Conservation (phyloP, 35 echinoderm and acorn worm species). For the Hemicentrotus pulcherrimus region DNA sequence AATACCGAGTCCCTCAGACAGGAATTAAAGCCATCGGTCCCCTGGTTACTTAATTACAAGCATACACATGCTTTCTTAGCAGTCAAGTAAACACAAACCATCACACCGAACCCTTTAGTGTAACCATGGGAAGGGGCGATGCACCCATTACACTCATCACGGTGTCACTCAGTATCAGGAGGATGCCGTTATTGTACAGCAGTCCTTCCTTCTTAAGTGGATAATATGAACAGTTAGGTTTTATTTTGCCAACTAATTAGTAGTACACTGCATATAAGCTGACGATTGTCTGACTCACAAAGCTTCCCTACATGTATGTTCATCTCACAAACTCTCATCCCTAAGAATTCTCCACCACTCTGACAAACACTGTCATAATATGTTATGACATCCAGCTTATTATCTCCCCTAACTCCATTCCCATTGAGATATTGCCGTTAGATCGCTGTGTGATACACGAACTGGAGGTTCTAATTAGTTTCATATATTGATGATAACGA, state of each 20-base stretch:
- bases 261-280: background rate
- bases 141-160: too few species aligned
- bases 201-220: background rate
- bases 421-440: background rate
- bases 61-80: too few species aligned
- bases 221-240: background rate
- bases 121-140: too few species aligned
- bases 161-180: too few species aligned
- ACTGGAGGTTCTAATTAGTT: conserved; percentile 23
- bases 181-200: background rate
- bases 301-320: background rate
- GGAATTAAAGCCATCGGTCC: too few species aligned
- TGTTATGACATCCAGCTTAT: background rate
- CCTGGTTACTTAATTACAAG: too few species aligned
- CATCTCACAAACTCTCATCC: background rate
- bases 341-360: background rate
- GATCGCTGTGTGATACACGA: background rate
- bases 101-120: too few species aligned
- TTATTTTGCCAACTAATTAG: conserved; percentile 1
- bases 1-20: too few species aligned
- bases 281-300: background rate
- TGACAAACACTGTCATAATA: conserved; percentile 5
- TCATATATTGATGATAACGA: conserved; percentile 27
- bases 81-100: too few species aligned
- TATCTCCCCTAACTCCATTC: background rate